Percentiles rank a stretch among this genome's conserved stretches.
These are phyloP conservation scores for Delichon dasypus DNA, from an alignment of 2,797 vertebrate species.

Conservation along the genomic window DNA sequence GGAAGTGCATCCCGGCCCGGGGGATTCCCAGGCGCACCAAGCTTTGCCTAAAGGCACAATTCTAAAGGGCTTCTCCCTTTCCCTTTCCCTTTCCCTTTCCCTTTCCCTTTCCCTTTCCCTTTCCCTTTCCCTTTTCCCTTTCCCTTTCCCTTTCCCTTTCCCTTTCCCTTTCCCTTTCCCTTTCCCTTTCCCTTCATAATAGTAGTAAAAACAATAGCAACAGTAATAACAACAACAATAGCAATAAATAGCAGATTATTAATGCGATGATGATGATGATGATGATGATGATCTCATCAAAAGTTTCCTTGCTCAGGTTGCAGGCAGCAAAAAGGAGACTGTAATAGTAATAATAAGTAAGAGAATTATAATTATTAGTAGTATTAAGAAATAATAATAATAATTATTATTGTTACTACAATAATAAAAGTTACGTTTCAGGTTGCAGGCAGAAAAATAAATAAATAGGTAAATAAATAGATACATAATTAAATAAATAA, in stretches of 20 bases:
- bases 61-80: not conserved
- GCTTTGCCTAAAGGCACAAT: not conserved
- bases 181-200: not conserved
- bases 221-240: not conserved
- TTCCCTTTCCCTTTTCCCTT: not conserved
- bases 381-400: no score
- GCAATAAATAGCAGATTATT: not conserved
- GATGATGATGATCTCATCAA: no score
- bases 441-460: not conserved
- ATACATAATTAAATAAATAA: no score
- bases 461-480: no score
- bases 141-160: not conserved
- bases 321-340: not conserved
- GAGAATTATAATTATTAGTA: no score
- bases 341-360: not conserved
- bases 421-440: not conserved
- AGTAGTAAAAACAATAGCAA: not conserved
- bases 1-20: accelerated
- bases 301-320: not conserved
- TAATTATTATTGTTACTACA: no score
- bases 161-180: not conserved
- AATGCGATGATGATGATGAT: no score
- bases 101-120: no score
- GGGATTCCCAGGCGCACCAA: not conserved
- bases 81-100: not conserved